Evolutionary conservation across 2,113 vertebrate species (phyloP).

Genomic region (Macheiramphus alcinus): DNA sequence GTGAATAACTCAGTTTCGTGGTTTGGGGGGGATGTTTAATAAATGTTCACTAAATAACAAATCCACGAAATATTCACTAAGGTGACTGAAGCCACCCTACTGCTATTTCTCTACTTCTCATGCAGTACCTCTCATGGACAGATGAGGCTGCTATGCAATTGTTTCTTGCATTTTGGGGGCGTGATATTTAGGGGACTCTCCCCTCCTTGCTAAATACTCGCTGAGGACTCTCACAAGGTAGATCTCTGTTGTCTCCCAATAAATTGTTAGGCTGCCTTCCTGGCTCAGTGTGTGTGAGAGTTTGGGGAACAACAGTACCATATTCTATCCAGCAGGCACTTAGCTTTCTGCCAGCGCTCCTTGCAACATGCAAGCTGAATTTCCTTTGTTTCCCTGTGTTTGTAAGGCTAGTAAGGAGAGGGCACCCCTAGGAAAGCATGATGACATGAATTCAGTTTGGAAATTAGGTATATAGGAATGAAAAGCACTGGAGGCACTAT

Average conservation of each 20-base stretch:
- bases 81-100: not conserved
- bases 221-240: not conserved
- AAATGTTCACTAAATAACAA: not conserved
- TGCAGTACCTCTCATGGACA: slow-evolving; percentile 14
- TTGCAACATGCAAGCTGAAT: not conserved
- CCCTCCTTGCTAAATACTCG: not conserved
- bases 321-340: not conserved
- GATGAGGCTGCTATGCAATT: slow-evolving; percentile 13
- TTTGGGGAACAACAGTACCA: not conserved
- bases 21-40: not conserved
- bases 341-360: not conserved
- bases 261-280: not conserved
- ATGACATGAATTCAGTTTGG: not conserved
- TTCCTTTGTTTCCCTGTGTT: not conserved
- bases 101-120: not conserved
- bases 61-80: fast-evolving
- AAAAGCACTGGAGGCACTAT: not conserved
- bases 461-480: not conserved
- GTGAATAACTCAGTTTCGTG: fast-evolving
- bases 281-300: not conserved
- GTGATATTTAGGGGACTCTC: not conserved
- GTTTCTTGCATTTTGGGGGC: not conserved
- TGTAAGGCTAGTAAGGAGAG: not conserved
- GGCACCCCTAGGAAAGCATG: not conserved
- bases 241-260: not conserved